These are phyloP conservation scores for Aphelenchoides avenae DNA, from an alignment of 1,140 invertebrate genomes.

Conservation along the genomic window DNA sequence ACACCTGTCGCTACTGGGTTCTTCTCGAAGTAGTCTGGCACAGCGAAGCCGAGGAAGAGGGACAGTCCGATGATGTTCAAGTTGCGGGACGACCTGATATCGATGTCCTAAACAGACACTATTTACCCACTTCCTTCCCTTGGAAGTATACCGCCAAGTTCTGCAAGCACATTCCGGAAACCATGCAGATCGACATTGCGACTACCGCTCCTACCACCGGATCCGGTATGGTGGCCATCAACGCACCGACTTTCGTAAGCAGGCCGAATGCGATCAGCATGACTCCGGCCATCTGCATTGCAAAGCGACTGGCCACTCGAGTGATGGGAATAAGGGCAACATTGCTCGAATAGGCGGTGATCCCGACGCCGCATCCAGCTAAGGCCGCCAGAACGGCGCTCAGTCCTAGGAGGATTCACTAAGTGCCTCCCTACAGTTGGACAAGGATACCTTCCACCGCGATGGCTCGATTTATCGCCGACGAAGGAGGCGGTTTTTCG, in stretches of 20 bases:
- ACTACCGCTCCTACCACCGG: slow-evolving; percentile 25
- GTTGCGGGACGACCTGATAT: slow-evolving; percentile 54
- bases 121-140: not conserved
- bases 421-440: not conserved
- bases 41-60: slow-evolving; percentile 54
- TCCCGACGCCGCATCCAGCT: slow-evolving; percentile 23
- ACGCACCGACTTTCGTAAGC: slow-evolving; percentile 28
- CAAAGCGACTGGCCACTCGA: slow-evolving; percentile 20
- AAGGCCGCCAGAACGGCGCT: slow-evolving; percentile 23
- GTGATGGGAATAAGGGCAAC: slow-evolving; percentile 25
- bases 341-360: slow-evolving; percentile 29
- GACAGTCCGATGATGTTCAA: slow-evolving; percentile 57
- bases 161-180: slow-evolving; percentile 55
- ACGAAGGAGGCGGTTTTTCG: slow-evolving; percentile 46
- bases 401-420: slow-evolving; percentile 8
- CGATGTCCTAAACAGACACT: slow-evolving; percentile 40
- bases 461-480: slow-evolving; percentile 59
- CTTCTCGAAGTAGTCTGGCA: slow-evolving; percentile 40
- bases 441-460: slow-evolving; percentile 51
- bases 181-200: slow-evolving; percentile 34
- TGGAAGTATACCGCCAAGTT: slow-evolving; percentile 35
- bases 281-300: slow-evolving; percentile 23
- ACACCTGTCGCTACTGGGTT: slow-evolving; percentile 13
- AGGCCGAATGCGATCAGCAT: slow-evolving; percentile 24
- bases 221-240: slow-evolving; percentile 27